phyloP scores from a whole-genome alignment of 2,888 invertebrate genomes.

The Nysson spinosus region DNA sequence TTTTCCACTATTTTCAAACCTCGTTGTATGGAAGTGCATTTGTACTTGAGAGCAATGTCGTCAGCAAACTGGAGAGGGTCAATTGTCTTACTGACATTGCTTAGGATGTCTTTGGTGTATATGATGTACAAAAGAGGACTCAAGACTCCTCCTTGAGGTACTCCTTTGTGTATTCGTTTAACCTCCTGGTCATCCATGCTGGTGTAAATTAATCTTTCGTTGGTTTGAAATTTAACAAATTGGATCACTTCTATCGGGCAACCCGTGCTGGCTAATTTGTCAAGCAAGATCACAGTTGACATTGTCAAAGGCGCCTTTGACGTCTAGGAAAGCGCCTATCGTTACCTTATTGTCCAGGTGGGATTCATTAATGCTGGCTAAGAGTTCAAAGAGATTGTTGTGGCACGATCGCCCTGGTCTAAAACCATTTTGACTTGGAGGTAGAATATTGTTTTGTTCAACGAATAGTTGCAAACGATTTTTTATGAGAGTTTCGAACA shows the following conservation, averaged over 20 bases:
- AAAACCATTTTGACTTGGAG: constrained; percentile 38
- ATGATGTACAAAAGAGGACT: constrained; percentile 14
- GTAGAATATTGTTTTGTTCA: constrained; percentile 34
- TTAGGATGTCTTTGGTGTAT: constrained; percentile 2
- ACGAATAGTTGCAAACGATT: constrained; percentile 35
- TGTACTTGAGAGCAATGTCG: constrained; percentile 5
- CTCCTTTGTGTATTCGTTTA: constrained; percentile 1
- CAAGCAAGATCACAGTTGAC: constrained; percentile 19
- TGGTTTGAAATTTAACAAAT: constrained; percentile 15
- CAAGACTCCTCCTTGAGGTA: constrained; percentile 19
- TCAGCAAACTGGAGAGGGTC: constrained; percentile 9
- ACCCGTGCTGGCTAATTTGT: constrained; percentile 1
- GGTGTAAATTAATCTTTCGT: not conserved
- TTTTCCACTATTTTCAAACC: not conserved
- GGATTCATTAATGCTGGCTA: constrained; percentile 18
- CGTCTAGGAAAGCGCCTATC: constrained; percentile 38
- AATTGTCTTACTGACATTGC: not conserved
- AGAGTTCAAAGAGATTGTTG: constrained; percentile 37
- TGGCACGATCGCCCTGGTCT: constrained; percentile 32
- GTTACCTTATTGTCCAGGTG: constrained; percentile 16
- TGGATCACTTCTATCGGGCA: not conserved
- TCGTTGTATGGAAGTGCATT: not conserved
- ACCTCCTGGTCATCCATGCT: not conserved
- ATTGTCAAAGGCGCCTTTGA: constrained; percentile 45
- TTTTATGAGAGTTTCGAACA: constrained; percentile 47